These are phyloP conservation scores for Patella pellucida DNA, from an alignment of 2,888 invertebrate genomes.

Conservation along the genomic window DNA sequence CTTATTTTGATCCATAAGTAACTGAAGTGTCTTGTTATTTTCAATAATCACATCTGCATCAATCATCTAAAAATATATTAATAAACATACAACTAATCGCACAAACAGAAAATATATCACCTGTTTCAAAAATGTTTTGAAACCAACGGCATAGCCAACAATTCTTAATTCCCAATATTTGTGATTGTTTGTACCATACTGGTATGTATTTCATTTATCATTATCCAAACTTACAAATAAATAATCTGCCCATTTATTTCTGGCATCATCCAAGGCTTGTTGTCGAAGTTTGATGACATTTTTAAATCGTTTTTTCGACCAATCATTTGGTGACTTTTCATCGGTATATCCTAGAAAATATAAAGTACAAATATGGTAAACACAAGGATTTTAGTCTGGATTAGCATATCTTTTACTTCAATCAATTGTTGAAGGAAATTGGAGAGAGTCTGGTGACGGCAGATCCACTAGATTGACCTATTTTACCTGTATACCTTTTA, in stretches of 20 bases:
- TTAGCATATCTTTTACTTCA: no score
- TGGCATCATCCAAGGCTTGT: slow-evolving; percentile 80
- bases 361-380: not conserved
- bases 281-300: slow-evolving; percentile 87
- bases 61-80: slow-evolving; percentile 57
- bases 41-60: slow-evolving; percentile 70
- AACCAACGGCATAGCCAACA: not conserved
- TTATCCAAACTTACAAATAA: slow-evolving; percentile 80
- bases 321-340: slow-evolving; percentile 74
- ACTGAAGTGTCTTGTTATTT: slow-evolving; percentile 72
- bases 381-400: no score
- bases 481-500: no score
- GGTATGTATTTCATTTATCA: not conserved
- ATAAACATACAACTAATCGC: slow-evolving; percentile 13
- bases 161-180: not conserved
- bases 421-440: no score
- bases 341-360: slow-evolving; percentile 56
- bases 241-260: slow-evolving; percentile 89
- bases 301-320: slow-evolving; percentile 82
- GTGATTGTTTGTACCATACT: not conserved
- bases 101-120: slow-evolving; percentile 11
- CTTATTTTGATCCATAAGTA: slow-evolving; percentile 78
- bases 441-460: no score
- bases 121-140: not conserved
- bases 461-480: no score